These are phyloP conservation scores for Luscinia megarhynchos DNA, from an alignment of 2,797 vertebrate genomes.

Conservation along the genomic window DNA sequence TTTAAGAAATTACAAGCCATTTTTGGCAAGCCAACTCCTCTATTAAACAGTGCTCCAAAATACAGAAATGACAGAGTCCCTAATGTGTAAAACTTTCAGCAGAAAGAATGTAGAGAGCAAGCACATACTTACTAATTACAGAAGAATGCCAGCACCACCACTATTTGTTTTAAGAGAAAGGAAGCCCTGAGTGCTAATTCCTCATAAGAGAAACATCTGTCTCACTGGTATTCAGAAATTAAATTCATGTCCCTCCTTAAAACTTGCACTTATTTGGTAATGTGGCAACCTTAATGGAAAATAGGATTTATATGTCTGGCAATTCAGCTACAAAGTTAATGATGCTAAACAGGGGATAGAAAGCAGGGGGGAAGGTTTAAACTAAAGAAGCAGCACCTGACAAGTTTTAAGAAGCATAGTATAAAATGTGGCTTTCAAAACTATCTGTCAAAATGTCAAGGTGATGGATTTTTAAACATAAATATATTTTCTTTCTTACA, in stretches of 20 bases:
- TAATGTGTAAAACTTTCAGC: neutral
- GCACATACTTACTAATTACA: neutral
- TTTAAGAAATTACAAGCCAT: slow-evolving; percentile 15
- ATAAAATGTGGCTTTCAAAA: neutral
- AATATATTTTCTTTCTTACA: neutral
- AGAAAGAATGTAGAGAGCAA: neutral
- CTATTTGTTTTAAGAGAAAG: slow-evolving; percentile 51
- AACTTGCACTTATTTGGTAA: slow-evolving; percentile 53
- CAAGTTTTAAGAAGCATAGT: neutral
- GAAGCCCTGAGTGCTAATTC: slow-evolving; percentile 20
- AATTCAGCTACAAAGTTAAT: slow-evolving; percentile 5
- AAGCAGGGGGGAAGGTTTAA: neutral
- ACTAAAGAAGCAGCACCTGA: slow-evolving; percentile 7
- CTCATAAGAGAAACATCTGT: slow-evolving; percentile 44
- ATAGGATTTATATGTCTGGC: slow-evolving; percentile 27
- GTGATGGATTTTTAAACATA: slow-evolving; percentile 36
- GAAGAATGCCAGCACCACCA: neutral
- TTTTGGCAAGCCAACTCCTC: neutral
- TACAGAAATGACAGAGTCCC: neutral
- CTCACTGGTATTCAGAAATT: slow-evolving; percentile 17
- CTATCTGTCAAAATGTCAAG: slow-evolving; percentile 12
- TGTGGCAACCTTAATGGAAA: slow-evolving; percentile 48
- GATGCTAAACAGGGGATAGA: neutral
- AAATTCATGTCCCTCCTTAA: slow-evolving; percentile 22
- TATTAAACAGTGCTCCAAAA: neutral